phyloP scores from a whole-genome alignment of 2,888 invertebrate genomes.

The Pristionchus entomophagus region DNA sequence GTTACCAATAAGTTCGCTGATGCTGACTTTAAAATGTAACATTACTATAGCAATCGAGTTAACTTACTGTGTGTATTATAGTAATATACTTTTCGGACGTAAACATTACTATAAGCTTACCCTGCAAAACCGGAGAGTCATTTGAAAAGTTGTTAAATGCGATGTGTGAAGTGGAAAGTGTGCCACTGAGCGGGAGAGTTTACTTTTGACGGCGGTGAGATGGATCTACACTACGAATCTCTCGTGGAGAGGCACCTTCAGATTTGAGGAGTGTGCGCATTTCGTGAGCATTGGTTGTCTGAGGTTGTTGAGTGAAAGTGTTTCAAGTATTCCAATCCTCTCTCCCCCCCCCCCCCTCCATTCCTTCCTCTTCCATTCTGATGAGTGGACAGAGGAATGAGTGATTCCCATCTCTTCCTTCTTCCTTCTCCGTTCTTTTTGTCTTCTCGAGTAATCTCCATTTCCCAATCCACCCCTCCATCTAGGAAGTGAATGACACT shows the following conservation, averaged over 20 bases:
- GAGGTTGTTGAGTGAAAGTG: not conserved
- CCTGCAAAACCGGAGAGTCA: too few species aligned
- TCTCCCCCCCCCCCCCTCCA: not conserved
- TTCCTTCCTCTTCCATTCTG: not conserved
- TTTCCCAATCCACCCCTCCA: too few species aligned
- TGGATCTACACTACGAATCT: not conserved
- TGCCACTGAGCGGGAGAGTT: not conserved
- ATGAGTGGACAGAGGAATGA: not conserved
- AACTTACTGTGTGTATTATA: too few species aligned
- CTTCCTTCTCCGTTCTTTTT: not conserved
- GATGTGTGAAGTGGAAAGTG: not conserved
- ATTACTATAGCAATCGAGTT: too few species aligned
- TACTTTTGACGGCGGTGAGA: not conserved
- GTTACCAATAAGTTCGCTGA: too few species aligned
- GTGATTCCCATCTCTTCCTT: not conserved
- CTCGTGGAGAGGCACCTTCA: not conserved
- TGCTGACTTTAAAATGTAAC: too few species aligned
- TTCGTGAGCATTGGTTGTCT: too few species aligned
- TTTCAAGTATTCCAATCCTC: not conserved
- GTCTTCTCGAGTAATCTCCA: not conserved
- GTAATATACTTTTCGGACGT: too few species aligned
- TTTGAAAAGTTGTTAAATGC: too few species aligned
- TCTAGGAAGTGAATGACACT: too few species aligned
- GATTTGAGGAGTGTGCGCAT: not conserved
- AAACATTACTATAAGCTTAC: too few species aligned